phyloP scores from a whole-genome alignment of 2,113 vertebrate genomes.

The Cebidichthys violaceus region DNA sequence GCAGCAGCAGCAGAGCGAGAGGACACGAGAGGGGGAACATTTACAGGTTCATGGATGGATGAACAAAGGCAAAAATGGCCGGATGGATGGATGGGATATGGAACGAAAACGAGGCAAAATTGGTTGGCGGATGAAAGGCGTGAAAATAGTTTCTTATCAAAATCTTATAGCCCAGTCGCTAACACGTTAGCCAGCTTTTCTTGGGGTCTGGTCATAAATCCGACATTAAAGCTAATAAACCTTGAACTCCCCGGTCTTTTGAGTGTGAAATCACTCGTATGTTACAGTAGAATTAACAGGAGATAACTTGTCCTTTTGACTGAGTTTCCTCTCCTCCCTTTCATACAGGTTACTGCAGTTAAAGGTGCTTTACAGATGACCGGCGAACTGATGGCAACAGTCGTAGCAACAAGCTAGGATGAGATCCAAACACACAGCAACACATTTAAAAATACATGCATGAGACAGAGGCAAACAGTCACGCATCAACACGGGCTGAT shows the following conservation, averaged over 20 bases:
- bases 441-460: constrained; percentile 12
- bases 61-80: not conserved
- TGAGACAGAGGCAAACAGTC: constrained; percentile 16
- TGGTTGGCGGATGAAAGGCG: not conserved
- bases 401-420: not conserved
- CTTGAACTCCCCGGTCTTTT: not conserved
- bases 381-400: not conserved
- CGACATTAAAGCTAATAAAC: not conserved
- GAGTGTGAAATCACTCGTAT: not conserved
- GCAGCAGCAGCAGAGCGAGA: constrained; percentile 31
- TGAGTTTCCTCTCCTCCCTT: not conserved
- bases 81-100: not conserved
- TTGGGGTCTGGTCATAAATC: not conserved
- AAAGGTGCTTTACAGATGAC: not conserved
- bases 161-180: not conserved
- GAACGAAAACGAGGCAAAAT: not conserved
- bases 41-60: constrained; percentile 11
- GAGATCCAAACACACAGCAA: constrained; percentile 6
- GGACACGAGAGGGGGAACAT: constrained; percentile 7
- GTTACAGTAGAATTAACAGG: not conserved
- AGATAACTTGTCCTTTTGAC: not conserved
- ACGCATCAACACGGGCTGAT: constrained; percentile 29
- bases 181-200: not conserved
- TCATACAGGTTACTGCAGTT: not conserved
- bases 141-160: not conserved